Evolutionary conservation across 1,140 invertebrate genomes (phyloP).

Genomic region (Scaptomyza pallida): DNA sequence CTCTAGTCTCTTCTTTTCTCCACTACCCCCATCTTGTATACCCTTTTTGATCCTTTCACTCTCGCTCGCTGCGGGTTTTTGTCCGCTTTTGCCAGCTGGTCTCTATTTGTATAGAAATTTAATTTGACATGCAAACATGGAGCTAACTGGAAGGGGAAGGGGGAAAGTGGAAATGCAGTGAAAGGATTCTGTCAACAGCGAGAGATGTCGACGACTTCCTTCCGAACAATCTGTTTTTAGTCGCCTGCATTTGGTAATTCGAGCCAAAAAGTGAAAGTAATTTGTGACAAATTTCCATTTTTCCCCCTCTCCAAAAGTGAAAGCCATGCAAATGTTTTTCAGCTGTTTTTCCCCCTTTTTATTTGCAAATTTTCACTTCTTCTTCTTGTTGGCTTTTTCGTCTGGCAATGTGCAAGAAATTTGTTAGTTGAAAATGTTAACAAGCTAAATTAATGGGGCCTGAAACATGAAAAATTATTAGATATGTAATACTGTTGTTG

Average conservation of each 20-base stretch:
- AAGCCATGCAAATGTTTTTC: slow-evolving; percentile 77
- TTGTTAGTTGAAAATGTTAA: slow-evolving; percentile 70
- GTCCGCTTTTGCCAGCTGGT: slow-evolving; percentile 56
- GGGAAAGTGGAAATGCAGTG: slow-evolving; percentile 18
- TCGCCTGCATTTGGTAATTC: slow-evolving; percentile 58
- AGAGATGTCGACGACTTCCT: slow-evolving; percentile 27
- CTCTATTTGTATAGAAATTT: slow-evolving; percentile 76
- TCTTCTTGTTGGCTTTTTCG: background rate
- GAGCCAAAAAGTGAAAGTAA: slow-evolving; percentile 71
- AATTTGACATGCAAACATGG: slow-evolving; percentile 81
- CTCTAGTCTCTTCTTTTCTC: too few relatives aligned
- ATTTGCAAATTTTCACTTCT: slow-evolving; percentile 10
- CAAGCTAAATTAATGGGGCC: slow-evolving; percentile 74
- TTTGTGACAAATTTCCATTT: slow-evolving; percentile 77
- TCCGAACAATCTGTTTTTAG: slow-evolving; percentile 16
- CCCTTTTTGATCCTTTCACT: slow-evolving; percentile 61
- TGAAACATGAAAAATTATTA: slow-evolving; percentile 54
- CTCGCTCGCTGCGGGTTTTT: slow-evolving; percentile 45
- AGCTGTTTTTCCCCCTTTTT: slow-evolving; percentile 53
- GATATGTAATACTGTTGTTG: slow-evolving; percentile 39
- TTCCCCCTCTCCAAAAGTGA: slow-evolving; percentile 50
- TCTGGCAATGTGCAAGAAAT: slow-evolving; percentile 47
- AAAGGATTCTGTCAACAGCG: slow-evolving; percentile 62
- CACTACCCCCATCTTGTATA: slow-evolving; percentile 32
- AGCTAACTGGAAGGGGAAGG: background rate